phyloP scores from a whole-genome alignment of 2,888 invertebrate species.

The Sphaeridia pumilis region DNA sequence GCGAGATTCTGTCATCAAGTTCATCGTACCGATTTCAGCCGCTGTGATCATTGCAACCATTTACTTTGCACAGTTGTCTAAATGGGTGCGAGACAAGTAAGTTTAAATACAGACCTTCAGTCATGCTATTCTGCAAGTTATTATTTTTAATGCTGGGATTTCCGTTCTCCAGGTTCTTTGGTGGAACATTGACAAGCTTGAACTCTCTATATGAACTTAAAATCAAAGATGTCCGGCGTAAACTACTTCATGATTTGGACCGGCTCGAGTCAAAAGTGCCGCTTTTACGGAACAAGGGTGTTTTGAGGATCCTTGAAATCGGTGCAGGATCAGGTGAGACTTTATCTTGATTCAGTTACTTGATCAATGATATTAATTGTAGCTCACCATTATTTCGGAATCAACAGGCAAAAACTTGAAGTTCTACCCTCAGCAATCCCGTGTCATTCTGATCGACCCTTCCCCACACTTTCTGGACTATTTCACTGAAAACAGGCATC shows the following conservation, averaged over 20 bases:
- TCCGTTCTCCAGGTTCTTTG: conserved; percentile 26
- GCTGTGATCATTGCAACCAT: conserved; percentile 15
- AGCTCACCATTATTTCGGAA: neutral
- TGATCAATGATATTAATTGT: neutral
- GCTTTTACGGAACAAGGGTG: conserved; percentile 27
- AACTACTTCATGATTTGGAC: conserved; percentile 27
- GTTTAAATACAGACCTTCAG: too few species aligned
- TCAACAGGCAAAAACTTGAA: conserved; percentile 24
- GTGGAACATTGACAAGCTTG: conserved; percentile 19
- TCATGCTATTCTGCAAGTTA: too few species aligned
- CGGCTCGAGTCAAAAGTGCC: conserved; percentile 25
- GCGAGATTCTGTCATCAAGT: conserved; percentile 28
- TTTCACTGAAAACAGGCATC: conserved; percentile 23
- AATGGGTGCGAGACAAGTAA: conserved; percentile 26
- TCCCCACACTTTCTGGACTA: conserved; percentile 26
- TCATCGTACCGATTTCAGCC: conserved; percentile 21
- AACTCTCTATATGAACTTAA: conserved; percentile 20
- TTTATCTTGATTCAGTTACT: too few species aligned
- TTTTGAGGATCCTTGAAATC: conserved; percentile 31
- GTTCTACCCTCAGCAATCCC: conserved; percentile 31
- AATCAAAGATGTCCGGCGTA: conserved; percentile 21
- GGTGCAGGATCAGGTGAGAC: conserved; percentile 32
- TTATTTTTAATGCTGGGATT: too few species aligned
- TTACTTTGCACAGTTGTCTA: conserved; percentile 21
- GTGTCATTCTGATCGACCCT: conserved; percentile 31